These are phyloP conservation scores for Lasioglossum malachurum DNA, from an alignment of 2,888 invertebrate species.

Conservation along the genomic window DNA sequence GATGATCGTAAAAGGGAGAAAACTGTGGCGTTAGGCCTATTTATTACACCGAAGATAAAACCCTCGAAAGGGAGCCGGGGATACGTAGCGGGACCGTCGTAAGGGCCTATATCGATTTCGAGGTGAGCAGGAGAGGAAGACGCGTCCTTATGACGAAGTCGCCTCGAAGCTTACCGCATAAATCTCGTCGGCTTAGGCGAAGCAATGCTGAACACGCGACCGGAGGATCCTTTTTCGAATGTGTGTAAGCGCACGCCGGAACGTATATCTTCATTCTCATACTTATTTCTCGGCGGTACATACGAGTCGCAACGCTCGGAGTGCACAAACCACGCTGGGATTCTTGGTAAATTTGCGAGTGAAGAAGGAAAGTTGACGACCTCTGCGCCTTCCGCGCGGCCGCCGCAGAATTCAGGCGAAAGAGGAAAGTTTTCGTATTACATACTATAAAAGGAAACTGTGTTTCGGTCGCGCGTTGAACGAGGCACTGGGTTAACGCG, in stretches of 20 bases:
- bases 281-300: conserved; percentile 18
- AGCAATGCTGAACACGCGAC: conserved; percentile 54
- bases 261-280: conserved; percentile 38
- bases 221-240: conserved; percentile 45
- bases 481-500: conserved; percentile 2
- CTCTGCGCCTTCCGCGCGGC: background rate
- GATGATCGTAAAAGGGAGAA: background rate
- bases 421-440: background rate
- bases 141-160: conserved; percentile 39
- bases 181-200: conserved; percentile 59
- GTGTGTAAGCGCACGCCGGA: conserved; percentile 18
- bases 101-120: conserved; percentile 35
- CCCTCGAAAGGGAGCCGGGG: conserved; percentile 16
- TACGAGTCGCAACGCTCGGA: conserved; percentile 1
- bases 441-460: background rate
- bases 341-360: conserved; percentile 36
- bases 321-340: conserved; percentile 13
- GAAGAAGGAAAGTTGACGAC: conserved; percentile 32
- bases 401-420: background rate
- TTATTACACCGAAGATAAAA: background rate
- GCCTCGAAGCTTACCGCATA: conserved; percentile 52
- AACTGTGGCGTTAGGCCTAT: conserved; percentile 2
- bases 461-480: conserved; percentile 5
- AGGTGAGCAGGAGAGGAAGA: conserved; percentile 10
- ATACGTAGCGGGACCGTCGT: background rate